A percentile compares a stretch with the other conserved stretches of the same genome.
Conservation (phyloP, 2,888 invertebrate species). For the Eupithecia dodoneata region DNA sequence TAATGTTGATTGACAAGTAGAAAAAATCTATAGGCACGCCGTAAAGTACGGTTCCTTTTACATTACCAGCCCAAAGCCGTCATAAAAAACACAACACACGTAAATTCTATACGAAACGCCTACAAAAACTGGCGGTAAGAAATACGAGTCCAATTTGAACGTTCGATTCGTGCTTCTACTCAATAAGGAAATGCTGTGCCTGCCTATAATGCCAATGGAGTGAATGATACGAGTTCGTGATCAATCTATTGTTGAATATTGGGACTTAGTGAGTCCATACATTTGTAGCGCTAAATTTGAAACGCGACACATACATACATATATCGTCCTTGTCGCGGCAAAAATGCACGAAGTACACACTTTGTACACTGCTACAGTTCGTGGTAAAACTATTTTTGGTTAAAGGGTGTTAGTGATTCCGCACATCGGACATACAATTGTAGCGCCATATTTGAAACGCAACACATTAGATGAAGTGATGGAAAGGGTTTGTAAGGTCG, state of each 20-base stretch:
- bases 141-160: conserved; percentile 17
- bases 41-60: not conserved
- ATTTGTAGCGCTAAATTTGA: too few species aligned
- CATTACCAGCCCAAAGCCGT: not conserved
- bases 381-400: too few species aligned
- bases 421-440: too few species aligned
- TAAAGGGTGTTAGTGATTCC: too few species aligned
- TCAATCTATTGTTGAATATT: conserved; percentile 41
- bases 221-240: conserved; percentile 41
- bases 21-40: not conserved
- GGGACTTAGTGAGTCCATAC: not conserved
- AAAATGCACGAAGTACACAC: too few species aligned
- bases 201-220: conserved; percentile 30
- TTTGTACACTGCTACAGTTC: too few species aligned
- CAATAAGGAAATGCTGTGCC: conserved; percentile 26
- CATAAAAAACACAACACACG: not conserved
- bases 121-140: conserved; percentile 11
- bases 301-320: too few species aligned
- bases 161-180: conserved; percentile 17
- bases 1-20: not conserved
- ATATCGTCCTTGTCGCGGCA: too few species aligned
- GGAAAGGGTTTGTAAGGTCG: too few species aligned
- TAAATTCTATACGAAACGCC: conserved; percentile 5
- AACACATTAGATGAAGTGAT: too few species aligned
- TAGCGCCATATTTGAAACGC: too few species aligned